Evolutionary conservation across 2,888 invertebrate genomes (phyloP).

Genomic region (Tetranychus piercei): DNA sequence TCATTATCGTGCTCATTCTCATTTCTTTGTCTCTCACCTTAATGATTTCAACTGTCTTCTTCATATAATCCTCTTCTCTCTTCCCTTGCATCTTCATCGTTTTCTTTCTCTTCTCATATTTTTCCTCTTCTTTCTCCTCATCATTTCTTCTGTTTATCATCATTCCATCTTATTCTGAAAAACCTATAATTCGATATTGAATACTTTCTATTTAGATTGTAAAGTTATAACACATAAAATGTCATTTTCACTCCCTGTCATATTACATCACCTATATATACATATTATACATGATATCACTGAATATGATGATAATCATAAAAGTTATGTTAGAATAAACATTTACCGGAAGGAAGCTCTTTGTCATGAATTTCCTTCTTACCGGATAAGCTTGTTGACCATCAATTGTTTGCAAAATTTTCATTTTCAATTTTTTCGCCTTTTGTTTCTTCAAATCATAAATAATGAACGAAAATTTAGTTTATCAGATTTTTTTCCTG

Average conservation of each 20-base stretch:
- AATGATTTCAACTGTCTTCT: neutral
- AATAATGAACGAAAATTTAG: neutral
- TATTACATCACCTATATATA: neutral
- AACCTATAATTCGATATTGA: neutral
- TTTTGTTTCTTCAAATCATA: neutral
- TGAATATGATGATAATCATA: neutral
- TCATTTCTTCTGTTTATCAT: too few species aligned
- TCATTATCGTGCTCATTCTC: neutral
- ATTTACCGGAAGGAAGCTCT: neutral
- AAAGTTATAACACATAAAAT: neutral
- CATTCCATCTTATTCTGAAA: neutral
- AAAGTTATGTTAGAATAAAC: neutral
- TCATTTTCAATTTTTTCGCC: neutral
- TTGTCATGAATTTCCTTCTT: neutral
- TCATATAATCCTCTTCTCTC: neutral
- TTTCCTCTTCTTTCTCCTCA: neutral
- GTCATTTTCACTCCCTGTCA: neutral
- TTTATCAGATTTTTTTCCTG: neutral
- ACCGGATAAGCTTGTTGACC: neutral
- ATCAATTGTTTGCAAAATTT: neutral
- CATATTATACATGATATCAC: neutral
- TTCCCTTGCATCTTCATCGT: neutral
- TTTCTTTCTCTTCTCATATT: neutral
- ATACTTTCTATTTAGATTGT: neutral
- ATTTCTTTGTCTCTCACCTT: neutral